A percentile compares a stretch with the other conserved stretches of the same genome.
Evolutionary conservation across 2,888 invertebrate genomes (phyloP).

Genomic region (Podabrus alpinus): DNA sequence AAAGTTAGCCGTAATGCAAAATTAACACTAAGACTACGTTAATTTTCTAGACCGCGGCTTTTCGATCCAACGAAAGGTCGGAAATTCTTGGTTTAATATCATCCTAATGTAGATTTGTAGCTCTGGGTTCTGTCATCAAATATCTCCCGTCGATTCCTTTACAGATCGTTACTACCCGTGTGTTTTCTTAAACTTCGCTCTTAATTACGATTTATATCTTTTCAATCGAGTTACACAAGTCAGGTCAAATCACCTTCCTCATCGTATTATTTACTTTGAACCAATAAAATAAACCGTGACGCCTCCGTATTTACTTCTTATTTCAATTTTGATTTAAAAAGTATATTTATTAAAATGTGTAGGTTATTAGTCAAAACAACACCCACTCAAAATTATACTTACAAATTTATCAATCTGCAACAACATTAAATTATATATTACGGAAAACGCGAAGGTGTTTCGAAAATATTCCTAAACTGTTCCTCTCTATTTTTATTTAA

Average conservation of each 20-base stretch:
- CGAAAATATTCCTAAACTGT: background rate
- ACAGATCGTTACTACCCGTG: constrained; percentile 28
- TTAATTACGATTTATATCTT: constrained; percentile 42
- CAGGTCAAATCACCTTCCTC: constrained; percentile 11
- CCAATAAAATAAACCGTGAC: background rate
- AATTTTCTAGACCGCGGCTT: constrained; percentile 20
- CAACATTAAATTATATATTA: background rate
- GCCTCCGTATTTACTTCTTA: constrained; percentile 3
- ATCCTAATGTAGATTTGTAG: constrained; percentile 39
- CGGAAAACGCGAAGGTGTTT: background rate
- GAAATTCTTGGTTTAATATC: constrained; percentile 32
- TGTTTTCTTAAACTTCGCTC: constrained; percentile 34
- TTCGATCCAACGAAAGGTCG: constrained; percentile 17
- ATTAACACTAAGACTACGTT: constrained; percentile 23
- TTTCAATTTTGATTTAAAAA: background rate
- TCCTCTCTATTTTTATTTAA: too few relatives aligned
- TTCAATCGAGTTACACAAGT: constrained; percentile 38
- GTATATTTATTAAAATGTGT: background rate
- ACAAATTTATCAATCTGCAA: background rate
- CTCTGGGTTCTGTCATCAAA: constrained; percentile 26
- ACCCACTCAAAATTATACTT: background rate
- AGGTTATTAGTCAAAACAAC: background rate
- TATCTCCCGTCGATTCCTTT: constrained; percentile 24
- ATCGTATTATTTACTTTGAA: background rate
- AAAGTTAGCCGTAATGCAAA: constrained; percentile 25